Percentiles rank a stretch among this genome's conserved stretches.
Evolutionary conservation across 2,113 vertebrate species (phyloP).

Genomic region (Lepus europaeus): DNA sequence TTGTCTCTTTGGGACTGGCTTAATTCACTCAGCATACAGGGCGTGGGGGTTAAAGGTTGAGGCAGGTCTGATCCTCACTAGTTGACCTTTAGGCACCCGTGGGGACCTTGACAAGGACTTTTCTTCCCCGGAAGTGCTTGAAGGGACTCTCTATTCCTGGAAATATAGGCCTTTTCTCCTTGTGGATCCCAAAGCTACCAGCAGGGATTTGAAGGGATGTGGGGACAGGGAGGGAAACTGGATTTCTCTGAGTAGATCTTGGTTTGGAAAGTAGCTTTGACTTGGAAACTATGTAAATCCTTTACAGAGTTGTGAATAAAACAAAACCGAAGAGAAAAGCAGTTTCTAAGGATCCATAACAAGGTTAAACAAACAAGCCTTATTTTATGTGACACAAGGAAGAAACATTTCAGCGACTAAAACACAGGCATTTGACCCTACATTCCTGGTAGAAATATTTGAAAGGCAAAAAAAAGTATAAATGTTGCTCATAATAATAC

Average conservation of each 20-base stretch:
- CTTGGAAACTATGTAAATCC: not conserved
- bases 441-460: not conserved
- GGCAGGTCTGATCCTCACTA: too few species aligned
- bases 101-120: too few species aligned
- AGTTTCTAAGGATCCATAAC: not conserved
- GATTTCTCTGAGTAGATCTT: not conserved
- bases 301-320: slow-evolving; percentile 14
- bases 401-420: not conserved
- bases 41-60: too few species aligned
- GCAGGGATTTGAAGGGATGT: not conserved
- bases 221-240: not conserved
- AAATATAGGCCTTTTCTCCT: too few species aligned
- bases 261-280: not conserved
- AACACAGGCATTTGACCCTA: not conserved
- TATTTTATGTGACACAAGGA: not conserved
- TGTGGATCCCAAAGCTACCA: too few species aligned
- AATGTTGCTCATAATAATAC: not conserved
- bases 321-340: not conserved
- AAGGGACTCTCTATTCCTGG: too few species aligned
- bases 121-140: too few species aligned
- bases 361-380: not conserved
- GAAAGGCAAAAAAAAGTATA: not conserved
- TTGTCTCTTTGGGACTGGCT: too few species aligned
- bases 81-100: too few species aligned
- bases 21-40: too few species aligned